Evolutionary conservation across 2,888 invertebrate genomes (phyloP), one percentile per base, ranked within the genome.

Genomic region (Erynnis tages): DNA sequence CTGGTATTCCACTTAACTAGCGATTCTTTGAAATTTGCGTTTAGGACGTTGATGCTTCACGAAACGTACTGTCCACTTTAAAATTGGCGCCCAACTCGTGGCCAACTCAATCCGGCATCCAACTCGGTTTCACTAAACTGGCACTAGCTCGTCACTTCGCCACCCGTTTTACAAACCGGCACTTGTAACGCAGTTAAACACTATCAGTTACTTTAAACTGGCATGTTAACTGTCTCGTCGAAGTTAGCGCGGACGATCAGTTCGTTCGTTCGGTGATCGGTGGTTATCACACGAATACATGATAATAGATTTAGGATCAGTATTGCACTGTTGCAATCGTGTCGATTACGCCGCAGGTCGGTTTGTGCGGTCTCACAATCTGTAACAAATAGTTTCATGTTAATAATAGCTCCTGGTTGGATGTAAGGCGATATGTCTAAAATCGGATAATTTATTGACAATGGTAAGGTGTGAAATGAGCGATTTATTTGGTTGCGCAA

Each of bases 311-410:
- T 30, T 11, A 19, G 37, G 21, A 38, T 48, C 48, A 40, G 48
- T 48, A 16, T 48, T 48, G 48, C 48, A 48, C 48, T n/a, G n/a
- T n/a, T n/a, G n/a, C n/a, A n/a, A n/a, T n/a, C 10, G 32, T 40
- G 32, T 48, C 48, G 48, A 5, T 40, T 48, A 14, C 25, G 47
- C 47, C 47, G 38, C 48, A 40, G 30, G 21, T 30, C 13, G 48
- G 40, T 40, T 48, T 48, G 48, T 32, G 40, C 48, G 48, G 48
- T 48, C 48, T 48, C 48, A 48, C 48, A 48, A 48, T 48, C 83
- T 82, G 86, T 63, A 85, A 86, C 84, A 79, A 83, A 67, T 65
- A 66, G 71, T 70, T 70, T 71, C 64, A 64, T 66, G 71, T 82
- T 76, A 79, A 69, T 76, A 69, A 75, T 74, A 73, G 71, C 54